These are phyloP conservation scores for Spisula solida DNA, from an alignment of 2,888 invertebrate species.

Conservation along the genomic window DNA sequence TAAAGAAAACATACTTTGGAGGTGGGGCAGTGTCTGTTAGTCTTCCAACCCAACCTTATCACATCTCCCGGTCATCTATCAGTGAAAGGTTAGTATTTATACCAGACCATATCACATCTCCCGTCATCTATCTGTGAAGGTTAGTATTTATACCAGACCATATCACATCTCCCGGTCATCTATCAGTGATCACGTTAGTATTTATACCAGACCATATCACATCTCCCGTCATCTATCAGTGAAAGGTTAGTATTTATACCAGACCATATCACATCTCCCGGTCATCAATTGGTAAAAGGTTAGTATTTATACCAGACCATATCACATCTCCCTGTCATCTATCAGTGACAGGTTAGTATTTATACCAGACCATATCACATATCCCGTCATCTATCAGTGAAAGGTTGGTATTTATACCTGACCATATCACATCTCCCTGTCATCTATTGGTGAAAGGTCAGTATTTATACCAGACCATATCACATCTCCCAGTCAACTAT, in stretches of 20 bases:
- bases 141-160: slow-evolving; percentile 9
- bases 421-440: neutral
- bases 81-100: slow-evolving; percentile 53
- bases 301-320: neutral
- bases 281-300: neutral
- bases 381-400: neutral
- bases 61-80: slow-evolving; percentile 90
- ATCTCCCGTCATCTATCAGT: neutral
- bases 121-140: neutral
- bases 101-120: neutral
- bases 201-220: slow-evolving; percentile 9
- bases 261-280: neutral
- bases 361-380: neutral
- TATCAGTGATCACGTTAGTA: neutral
- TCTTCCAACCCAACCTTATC: slow-evolving; percentile 91
- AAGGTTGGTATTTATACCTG: neutral
- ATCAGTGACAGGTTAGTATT: neutral
- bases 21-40: slow-evolving; percentile 97
- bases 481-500: neutral
- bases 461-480: slow-evolving; percentile 10
- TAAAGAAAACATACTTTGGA: slow-evolving; percentile 94
- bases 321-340: neutral
- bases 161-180: neutral
- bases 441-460: neutral
- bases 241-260: slow-evolving; percentile 4